Conservation (phyloP, 2,113 vertebrate species). For the Urocolius indicus region DNA sequence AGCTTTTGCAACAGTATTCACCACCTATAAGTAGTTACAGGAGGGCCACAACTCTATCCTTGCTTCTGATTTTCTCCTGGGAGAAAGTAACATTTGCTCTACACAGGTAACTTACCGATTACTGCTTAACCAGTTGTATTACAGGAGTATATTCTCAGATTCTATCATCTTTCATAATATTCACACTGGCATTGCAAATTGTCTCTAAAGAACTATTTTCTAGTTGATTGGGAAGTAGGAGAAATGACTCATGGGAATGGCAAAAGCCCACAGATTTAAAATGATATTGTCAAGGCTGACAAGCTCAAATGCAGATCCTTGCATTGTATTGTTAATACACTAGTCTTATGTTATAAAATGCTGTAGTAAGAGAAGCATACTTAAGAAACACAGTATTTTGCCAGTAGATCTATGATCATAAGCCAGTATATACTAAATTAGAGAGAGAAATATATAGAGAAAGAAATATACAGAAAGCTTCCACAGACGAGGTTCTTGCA, state of each 20-base stretch:
- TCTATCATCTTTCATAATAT: neutral
- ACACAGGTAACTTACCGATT: neutral
- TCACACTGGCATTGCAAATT: neutral
- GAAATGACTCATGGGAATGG: neutral
- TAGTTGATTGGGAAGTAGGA: neutral
- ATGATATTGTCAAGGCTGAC: neutral
- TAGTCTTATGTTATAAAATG: neutral
- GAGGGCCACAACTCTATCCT: neutral
- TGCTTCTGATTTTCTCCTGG: neutral
- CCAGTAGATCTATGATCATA: neutral
- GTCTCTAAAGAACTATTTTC: neutral
- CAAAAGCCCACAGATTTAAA: neutral
- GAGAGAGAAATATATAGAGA: neutral
- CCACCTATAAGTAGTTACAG: neutral
- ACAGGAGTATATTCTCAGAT: neutral
- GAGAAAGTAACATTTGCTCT: neutral
- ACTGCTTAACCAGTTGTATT: neutral
- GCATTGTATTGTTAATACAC: neutral
- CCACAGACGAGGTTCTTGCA: neutral
- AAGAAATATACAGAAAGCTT: neutral
- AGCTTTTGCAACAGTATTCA: neutral
- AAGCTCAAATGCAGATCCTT: neutral
- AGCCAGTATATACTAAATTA: neutral
- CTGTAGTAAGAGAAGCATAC: fast-evolving
- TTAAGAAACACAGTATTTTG: neutral